A percentile compares a stretch with the other conserved stretches of the same genome.
These are phyloP conservation scores for Acrossocheilus wenchowensis DNA, from an alignment of 2,797 vertebrate species.

Conservation along the genomic window DNA sequence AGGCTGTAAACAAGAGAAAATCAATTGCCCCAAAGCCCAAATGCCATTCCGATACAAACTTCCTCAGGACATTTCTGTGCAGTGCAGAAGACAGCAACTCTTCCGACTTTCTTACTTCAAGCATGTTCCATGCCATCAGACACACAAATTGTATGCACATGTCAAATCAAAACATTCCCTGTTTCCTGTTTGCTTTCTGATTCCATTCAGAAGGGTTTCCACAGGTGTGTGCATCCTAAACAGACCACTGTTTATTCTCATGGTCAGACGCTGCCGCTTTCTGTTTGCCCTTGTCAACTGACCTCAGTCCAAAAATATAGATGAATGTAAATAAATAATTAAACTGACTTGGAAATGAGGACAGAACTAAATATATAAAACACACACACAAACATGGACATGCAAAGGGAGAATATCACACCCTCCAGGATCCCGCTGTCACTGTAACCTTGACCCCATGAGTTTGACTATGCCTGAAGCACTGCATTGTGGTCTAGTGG, in stretches of 20 bases:
- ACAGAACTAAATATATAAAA: slow-evolving; percentile 40
- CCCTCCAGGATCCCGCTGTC: slow-evolving; percentile 35
- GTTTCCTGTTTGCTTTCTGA: slow-evolving; percentile 28
- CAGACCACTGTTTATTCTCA: slow-evolving; percentile 30
- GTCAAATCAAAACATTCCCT: slow-evolving; percentile 2
- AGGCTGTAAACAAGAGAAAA: slow-evolving; percentile 59
- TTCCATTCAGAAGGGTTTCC: slow-evolving; percentile 18
- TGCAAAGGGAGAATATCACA: slow-evolving; percentile 15
- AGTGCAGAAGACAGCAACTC: neutral
- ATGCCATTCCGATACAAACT: slow-evolving; percentile 46
- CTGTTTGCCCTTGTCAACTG: slow-evolving; percentile 31
- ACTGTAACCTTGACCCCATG: slow-evolving; percentile 49
- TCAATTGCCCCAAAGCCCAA: slow-evolving; percentile 52
- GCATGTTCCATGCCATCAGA: neutral
- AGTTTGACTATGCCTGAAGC: slow-evolving; percentile 44
- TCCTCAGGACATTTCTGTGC: neutral
- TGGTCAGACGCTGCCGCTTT: slow-evolving; percentile 28
- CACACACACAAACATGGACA: slow-evolving; percentile 22
- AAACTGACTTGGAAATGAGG: slow-evolving; percentile 46
- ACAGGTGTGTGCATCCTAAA: slow-evolving; percentile 13
- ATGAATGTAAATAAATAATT: slow-evolving; percentile 52
- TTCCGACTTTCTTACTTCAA: slow-evolving; percentile 9
- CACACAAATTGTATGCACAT: neutral
- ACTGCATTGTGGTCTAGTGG: slow-evolving; percentile 19
- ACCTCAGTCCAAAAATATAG: slow-evolving; percentile 49